These are phyloP conservation scores for Sebastes schlegelii DNA, from an alignment of 2,113 vertebrate genomes.

Conservation along the genomic window DNA sequence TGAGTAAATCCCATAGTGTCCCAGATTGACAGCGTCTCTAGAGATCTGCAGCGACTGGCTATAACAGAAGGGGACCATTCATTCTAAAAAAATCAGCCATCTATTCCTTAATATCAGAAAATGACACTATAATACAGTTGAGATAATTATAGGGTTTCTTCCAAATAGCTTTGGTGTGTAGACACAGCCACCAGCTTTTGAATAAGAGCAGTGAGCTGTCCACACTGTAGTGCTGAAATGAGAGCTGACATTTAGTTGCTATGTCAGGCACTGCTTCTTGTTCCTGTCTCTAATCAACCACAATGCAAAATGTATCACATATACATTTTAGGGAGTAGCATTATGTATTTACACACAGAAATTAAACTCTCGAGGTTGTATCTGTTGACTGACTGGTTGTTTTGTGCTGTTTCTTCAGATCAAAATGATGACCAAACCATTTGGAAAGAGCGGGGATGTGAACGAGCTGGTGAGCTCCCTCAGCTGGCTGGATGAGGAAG, in stretches of 20 bases:
- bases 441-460: conserved; percentile 84
- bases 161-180: neutral
- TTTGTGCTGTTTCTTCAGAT: conserved; percentile 71
- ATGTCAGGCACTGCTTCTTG: neutral
- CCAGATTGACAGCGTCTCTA: conserved; percentile 81
- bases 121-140: neutral
- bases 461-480: conserved; percentile 87
- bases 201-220: conserved; percentile 60
- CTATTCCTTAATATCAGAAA: neutral
- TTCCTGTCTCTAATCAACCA: neutral
- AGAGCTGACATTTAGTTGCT: neutral
- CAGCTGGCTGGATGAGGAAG: conserved; percentile 88
- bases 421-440: conserved; percentile 89
- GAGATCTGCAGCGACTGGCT: conserved; percentile 18
- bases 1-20: conserved; percentile 82
- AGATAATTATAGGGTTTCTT: conserved; percentile 5
- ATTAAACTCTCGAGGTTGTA: neutral
- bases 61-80: conserved; percentile 55
- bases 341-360: neutral
- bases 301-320: neutral
- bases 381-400: neutral
- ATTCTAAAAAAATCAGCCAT: conserved; percentile 21
- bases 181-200: neutral
- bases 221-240: conserved; percentile 68
- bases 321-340: neutral